A percentile compares a stretch with the other conserved stretches of the same genome.
phyloP scores from a whole-genome alignment of 2,113 vertebrate species.

The Corvus cornix region DNA sequence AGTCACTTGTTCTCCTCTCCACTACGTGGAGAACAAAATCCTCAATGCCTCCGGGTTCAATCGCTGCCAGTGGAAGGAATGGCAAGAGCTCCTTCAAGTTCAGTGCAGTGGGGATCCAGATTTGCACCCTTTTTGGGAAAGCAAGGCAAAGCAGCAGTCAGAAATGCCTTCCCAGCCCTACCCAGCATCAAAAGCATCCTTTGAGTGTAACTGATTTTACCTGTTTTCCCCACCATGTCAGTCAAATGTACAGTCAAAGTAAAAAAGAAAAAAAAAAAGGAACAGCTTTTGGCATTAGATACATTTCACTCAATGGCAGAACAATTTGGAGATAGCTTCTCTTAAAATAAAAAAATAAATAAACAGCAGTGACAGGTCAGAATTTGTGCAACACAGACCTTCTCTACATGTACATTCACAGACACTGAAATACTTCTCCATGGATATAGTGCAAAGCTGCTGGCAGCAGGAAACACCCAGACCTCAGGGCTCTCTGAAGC shows the following conservation, averaged over 20 bases:
- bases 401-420: conserved; percentile 45
- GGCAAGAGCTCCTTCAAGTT: neutral
- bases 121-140: neutral
- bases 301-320: conserved; percentile 17
- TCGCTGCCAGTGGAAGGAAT: neutral
- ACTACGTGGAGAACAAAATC: neutral
- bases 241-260: neutral
- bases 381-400: conserved; percentile 33
- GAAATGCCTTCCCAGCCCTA: neutral
- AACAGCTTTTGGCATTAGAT: conserved; percentile 20
- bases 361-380: conserved; percentile 19
- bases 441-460: conserved; percentile 50
- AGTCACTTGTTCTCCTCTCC: neutral
- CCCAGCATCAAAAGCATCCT: neutral
- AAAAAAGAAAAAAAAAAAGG: neutral
- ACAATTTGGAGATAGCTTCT: conserved; percentile 1
- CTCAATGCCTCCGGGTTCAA: rapidly evolving
- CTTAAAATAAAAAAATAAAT: conserved; percentile 58
- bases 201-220: neutral
- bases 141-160: neutral
- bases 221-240: neutral
- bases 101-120: neutral
- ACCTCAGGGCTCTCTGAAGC: neutral
- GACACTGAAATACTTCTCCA: conserved; percentile 25
- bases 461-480: conserved; percentile 14